Conservation (phyloP, 1,140 invertebrate species). For the Megathymus violae region DNA sequence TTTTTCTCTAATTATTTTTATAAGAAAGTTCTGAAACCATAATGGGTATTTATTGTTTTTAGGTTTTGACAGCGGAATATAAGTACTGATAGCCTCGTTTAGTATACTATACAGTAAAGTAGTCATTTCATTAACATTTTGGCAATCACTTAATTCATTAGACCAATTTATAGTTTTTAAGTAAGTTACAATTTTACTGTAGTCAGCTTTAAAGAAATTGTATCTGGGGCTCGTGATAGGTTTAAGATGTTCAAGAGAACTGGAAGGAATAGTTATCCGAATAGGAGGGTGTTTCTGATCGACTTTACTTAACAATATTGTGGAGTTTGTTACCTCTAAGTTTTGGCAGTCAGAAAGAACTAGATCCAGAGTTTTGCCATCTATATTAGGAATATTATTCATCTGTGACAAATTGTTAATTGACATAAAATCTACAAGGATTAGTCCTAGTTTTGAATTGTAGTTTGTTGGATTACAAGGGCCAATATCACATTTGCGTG, state of each 20-base stretch:
- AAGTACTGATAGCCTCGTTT: too few relatives aligned
- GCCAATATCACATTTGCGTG: not conserved
- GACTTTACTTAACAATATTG: conserved; percentile 16
- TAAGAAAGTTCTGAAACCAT: conserved; percentile 9
- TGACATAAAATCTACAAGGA: conserved; percentile 25
- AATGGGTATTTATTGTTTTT: conserved; percentile 12
- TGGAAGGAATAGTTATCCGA: conserved; percentile 1
- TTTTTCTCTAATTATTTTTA: too few relatives aligned
- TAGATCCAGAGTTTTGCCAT: conserved; percentile 21
- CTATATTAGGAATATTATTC: conserved; percentile 8
- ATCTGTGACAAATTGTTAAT: not conserved
- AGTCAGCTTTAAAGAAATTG: conserved; percentile 22
- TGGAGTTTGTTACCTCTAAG: not conserved
- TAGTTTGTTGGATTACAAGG: conserved; percentile 18
- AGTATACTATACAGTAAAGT: too few relatives aligned
- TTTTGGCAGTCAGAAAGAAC: conserved; percentile 2
- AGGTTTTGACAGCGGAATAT: too few relatives aligned
- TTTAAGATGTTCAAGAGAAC: not conserved
- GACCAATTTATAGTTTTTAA: conserved; percentile 12
- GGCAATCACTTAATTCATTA: not conserved
- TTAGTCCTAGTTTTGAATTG: conserved; percentile 10
- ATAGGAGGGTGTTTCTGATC: conserved; percentile 22
- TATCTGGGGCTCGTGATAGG: not conserved
- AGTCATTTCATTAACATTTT: conserved; percentile 19
- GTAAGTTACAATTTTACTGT: conserved; percentile 3